A percentile compares a stretch with the other conserved stretches of the same genome.
These are phyloP conservation scores for Bombus confusus DNA, from an alignment of 1,140 invertebrate genomes.

Conservation along the genomic window DNA sequence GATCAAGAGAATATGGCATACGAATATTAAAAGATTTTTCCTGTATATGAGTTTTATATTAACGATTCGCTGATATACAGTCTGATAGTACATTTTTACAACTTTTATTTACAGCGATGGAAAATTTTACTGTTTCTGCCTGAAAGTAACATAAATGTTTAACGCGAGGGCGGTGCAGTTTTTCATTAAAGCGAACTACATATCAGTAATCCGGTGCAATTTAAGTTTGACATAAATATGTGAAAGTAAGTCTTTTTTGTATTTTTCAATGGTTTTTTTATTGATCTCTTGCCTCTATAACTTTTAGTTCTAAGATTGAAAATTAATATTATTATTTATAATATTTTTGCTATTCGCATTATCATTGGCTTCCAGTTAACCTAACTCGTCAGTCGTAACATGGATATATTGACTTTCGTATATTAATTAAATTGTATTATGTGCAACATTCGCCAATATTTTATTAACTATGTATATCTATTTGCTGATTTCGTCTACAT, in stretches of 20 bases:
- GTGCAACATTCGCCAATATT: background rate
- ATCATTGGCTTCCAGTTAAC: slow-evolving; percentile 49
- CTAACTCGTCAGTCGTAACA: slow-evolving; percentile 45
- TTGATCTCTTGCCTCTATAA: background rate
- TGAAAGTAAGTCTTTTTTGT: slow-evolving; percentile 70
- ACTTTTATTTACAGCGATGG: background rate
- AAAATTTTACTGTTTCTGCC: slow-evolving; percentile 27
- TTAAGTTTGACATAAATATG: slow-evolving; percentile 71
- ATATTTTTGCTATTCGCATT: background rate
- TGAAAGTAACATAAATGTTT: slow-evolving; percentile 41
- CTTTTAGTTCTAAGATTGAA: background rate
- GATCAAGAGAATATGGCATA: background rate
- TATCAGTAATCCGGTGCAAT: slow-evolving; percentile 66
- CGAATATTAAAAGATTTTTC: background rate
- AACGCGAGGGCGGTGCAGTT: slow-evolving; percentile 64
- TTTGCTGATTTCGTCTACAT: background rate
- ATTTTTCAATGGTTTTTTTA: slow-evolving; percentile 3
- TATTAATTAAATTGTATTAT: background rate
- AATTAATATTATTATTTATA: background rate
- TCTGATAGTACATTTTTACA: background rate
- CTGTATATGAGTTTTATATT: background rate
- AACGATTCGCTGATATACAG: background rate
- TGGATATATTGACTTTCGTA: slow-evolving; percentile 16
- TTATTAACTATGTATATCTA: background rate
- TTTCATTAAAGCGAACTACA: slow-evolving; percentile 54